These are phyloP conservation scores for Sebastes vulpes DNA, from an alignment of 2,797 vertebrate species.

Conservation along the genomic window DNA sequence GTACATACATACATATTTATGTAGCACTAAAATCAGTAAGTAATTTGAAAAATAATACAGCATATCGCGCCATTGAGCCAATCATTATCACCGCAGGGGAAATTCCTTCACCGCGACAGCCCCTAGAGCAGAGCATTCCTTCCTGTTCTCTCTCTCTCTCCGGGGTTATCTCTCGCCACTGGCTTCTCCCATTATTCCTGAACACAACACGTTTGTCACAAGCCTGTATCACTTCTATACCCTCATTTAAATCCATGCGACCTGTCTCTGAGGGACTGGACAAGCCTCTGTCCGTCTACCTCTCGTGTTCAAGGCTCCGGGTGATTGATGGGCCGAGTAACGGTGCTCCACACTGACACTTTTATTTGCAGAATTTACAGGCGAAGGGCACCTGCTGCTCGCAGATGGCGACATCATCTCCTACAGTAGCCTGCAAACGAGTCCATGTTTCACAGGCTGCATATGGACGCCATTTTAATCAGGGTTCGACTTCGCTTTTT, in stretches of 20 bases:
- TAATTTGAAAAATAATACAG: too few relatives aligned
- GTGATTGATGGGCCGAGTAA: conserved; percentile 66
- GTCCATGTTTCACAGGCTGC: conserved; percentile 9
- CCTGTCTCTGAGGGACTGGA: conserved; percentile 6
- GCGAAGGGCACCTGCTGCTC: conserved; percentile 58
- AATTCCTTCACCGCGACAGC: too few relatives aligned
- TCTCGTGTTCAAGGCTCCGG: conserved; percentile 26
- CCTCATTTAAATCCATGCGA: conserved; percentile 9
- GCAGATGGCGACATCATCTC: conserved; percentile 55
- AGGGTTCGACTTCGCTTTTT: background rate
- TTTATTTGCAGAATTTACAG: conserved; percentile 69
- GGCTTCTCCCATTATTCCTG: background rate
- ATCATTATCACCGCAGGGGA: too few relatives aligned
- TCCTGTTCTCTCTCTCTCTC: too few relatives aligned
- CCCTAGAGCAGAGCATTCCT: too few relatives aligned
- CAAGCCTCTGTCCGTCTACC: conserved; percentile 1
- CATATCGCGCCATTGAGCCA: too few relatives aligned
- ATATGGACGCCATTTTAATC: conserved; percentile 22
- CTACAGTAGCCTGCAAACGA: conserved; percentile 24
- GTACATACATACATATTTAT: too few relatives aligned
- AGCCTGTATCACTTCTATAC: background rate
- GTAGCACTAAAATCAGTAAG: too few relatives aligned
- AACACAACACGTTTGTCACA: background rate
- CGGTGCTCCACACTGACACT: conserved; percentile 49
- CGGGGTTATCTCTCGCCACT: background rate